Evolutionary conservation across 1,140 invertebrate genomes (phyloP), one percentile per base, ranked within the genome.

Genomic region (Philopotamus ludificatus): DNA sequence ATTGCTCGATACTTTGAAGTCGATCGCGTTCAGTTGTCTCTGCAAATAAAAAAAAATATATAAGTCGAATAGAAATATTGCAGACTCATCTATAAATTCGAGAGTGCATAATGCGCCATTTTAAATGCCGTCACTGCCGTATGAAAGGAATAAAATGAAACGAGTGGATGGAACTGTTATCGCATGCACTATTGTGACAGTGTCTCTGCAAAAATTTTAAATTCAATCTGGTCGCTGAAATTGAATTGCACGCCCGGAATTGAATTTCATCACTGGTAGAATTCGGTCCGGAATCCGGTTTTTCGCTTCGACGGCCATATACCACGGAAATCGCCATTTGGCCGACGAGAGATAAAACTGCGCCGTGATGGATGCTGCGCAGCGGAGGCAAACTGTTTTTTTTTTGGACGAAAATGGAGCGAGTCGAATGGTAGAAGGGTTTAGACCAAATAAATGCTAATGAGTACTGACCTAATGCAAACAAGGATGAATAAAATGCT

Each of bases 1-100:
- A 74, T 92, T 89, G n/a, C 84, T 84, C 16, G 90, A 91, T 49
- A 92, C 84, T 60, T 84, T 82, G 77, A 86, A 92, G 72, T 87
- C 85, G 42, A 87, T 83, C 1, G 89, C 88, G 73, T 91, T 88
- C 58, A 91, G 78, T 78, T 88, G 87, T 72, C 88, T 85, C 89
- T 90, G 80, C 61, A 75, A 65, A 64, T 34, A 67, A 74, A 70
- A 59, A 53, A 67, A 57, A 47, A 66, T 44, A 66, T n/a, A 45
- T 15, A 16, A 10, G 9, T 45, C 34, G n/a, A 39, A 39, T 8
- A 8, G 34, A 39, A 58, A n/a, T n/a, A n/a, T n/a, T n/a, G n/a
- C n/a, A n/a, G n/a, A n/a, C n/a, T n/a, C n/a, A n/a, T n/a, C n/a
- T n/a, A n/a, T n/a, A n/a, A n/a, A n/a, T n/a, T n/a, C n/a, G n/a